Conservation (phyloP, 2,888 invertebrate genomes). For the Pachydiplax longipennis region DNA sequence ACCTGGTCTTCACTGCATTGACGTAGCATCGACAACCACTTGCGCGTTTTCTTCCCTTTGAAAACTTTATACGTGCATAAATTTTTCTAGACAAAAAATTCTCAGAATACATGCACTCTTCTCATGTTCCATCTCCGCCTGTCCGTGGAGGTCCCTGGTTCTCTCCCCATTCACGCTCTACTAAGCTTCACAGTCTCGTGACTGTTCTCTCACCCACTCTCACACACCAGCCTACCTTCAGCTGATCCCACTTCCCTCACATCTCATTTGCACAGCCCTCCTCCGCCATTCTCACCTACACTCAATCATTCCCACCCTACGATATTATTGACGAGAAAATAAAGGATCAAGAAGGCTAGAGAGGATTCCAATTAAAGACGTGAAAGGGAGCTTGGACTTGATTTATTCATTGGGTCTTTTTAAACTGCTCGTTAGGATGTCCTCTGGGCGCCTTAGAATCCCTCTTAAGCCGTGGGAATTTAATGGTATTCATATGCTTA, state of each 20-base stretch:
- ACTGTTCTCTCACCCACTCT: constrained; percentile 14
- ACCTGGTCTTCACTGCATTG: too few relatives aligned
- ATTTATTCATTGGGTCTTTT: not conserved
- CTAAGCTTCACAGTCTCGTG: constrained; percentile 41
- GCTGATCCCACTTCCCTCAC: not conserved
- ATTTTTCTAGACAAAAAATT: too few relatives aligned
- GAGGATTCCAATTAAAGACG: not conserved
- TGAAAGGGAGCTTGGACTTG: not conserved
- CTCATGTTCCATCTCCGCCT: not conserved
- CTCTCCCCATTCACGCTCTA: constrained; percentile 7
- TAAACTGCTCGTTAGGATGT: not conserved
- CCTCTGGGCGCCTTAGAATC: not conserved
- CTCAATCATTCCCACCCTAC: not conserved
- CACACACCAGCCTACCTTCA: not conserved
- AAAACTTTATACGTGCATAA: too few relatives aligned
- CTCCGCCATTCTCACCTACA: not conserved
- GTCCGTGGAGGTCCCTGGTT: not conserved
- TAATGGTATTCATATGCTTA: not conserved
- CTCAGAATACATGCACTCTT: too few relatives aligned
- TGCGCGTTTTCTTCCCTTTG: too few relatives aligned
- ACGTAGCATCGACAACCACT: too few relatives aligned
- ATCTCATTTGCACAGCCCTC: not conserved
- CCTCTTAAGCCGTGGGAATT: not conserved
- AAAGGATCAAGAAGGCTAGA: not conserved
- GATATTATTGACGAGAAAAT: not conserved